These are phyloP conservation scores for Metalampra italica DNA, from an alignment of 2,888 invertebrate species.

Conservation along the genomic window DNA sequence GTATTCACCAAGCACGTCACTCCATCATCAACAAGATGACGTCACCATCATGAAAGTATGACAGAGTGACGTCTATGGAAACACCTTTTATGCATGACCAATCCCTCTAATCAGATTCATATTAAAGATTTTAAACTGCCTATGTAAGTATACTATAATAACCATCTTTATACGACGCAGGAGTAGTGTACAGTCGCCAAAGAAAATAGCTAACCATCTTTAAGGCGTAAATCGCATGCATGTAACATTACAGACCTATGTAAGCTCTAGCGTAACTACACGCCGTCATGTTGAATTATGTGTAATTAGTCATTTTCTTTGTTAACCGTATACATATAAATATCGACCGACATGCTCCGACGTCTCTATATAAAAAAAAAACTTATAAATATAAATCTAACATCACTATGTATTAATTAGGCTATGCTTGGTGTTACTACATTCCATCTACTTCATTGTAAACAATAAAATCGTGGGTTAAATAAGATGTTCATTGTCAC, in stretches of 20 bases:
- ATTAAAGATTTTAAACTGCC: slow-evolving; percentile 63
- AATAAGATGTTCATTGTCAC: not conserved
- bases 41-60: too few relatives aligned
- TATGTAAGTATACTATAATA: slow-evolving; percentile 50
- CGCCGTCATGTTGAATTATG: too few relatives aligned
- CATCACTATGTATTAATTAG: slow-evolving; percentile 69
- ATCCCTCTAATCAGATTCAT: slow-evolving; percentile 54
- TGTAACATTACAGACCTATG: too few relatives aligned
- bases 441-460: slow-evolving; percentile 52
- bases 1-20: too few relatives aligned
- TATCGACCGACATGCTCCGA: too few relatives aligned
- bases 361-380: slow-evolving; percentile 55
- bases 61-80: too few relatives aligned
- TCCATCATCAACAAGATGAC: too few relatives aligned
- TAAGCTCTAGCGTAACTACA: too few relatives aligned
- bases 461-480: slow-evolving; percentile 25
- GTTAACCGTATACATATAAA: too few relatives aligned
- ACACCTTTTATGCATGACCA: too few relatives aligned
- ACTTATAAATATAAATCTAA: slow-evolving; percentile 70
- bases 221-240: slow-evolving; percentile 2
- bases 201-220: slow-evolving; percentile 13
- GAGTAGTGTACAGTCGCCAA: slow-evolving; percentile 29
- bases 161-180: slow-evolving; percentile 49
- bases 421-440: slow-evolving; percentile 77
- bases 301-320: too few relatives aligned